Conservation (phyloP, 2,888 invertebrate species). For the Hirtodrosophila alboralis region DNA sequence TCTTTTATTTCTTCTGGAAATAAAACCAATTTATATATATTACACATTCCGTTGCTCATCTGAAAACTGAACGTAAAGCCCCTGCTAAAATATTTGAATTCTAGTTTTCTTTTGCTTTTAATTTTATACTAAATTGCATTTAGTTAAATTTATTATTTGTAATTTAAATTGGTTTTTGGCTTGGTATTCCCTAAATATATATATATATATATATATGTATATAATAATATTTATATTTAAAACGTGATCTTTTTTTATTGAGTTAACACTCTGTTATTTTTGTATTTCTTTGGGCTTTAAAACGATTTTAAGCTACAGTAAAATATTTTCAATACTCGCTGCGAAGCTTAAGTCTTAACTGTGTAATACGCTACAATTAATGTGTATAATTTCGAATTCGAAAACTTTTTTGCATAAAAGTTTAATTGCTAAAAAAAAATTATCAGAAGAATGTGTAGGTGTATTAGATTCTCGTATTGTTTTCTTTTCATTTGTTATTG, state of each 20-base stretch:
- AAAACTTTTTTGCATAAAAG: slow-evolving; percentile 39
- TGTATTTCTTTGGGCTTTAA: slow-evolving; percentile 40
- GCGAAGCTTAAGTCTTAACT: slow-evolving; percentile 73
- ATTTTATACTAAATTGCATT: slow-evolving; percentile 52
- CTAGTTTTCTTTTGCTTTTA: slow-evolving; percentile 18
- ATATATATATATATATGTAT: slow-evolving; percentile 35
- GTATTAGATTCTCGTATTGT: slow-evolving; percentile 19
- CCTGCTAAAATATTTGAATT: slow-evolving; percentile 41
- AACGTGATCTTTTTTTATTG: slow-evolving; percentile 29
- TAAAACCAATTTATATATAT: background rate
- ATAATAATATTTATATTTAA: slow-evolving; percentile 38
- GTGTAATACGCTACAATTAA: slow-evolving; percentile 61
- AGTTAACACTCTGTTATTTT: slow-evolving; percentile 21
- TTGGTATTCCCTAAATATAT: slow-evolving; percentile 36
- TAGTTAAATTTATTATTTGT: slow-evolving; percentile 35
- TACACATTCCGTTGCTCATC: slow-evolving; percentile 13
- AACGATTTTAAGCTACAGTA: slow-evolving; percentile 75
- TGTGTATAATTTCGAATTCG: slow-evolving; percentile 65
- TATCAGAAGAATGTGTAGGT: slow-evolving; percentile 77
- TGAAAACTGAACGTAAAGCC: slow-evolving; percentile 37
- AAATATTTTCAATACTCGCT: slow-evolving; percentile 74
- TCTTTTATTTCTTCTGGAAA: slow-evolving; percentile 1
- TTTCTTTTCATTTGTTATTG: slow-evolving; percentile 57
- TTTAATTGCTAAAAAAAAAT: slow-evolving; percentile 64
- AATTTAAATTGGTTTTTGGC: slow-evolving; percentile 35